Evolutionary conservation across 2,113 vertebrate genomes (phyloP).

Genomic region (Diphyllodes magnificus): DNA sequence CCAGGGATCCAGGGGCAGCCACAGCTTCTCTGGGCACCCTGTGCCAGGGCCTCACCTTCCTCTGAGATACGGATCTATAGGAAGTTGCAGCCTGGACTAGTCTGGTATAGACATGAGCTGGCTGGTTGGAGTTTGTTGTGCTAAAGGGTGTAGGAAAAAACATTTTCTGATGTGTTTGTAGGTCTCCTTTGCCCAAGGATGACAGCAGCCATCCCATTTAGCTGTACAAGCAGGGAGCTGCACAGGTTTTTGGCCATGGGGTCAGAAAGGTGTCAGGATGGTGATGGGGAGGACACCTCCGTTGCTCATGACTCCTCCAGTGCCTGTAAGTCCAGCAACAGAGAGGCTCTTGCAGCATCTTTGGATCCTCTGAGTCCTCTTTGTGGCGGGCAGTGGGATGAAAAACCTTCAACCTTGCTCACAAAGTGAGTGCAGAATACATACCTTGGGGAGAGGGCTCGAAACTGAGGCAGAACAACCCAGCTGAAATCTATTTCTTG

Average conservation of each 20-base stretch:
- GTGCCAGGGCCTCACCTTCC: not conserved
- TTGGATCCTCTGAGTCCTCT: not conserved
- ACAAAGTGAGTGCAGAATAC: not conserved
- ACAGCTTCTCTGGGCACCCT: not conserved
- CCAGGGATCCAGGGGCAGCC: not conserved
- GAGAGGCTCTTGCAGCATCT: not conserved
- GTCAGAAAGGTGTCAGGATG: not conserved
- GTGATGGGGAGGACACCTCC: too few species aligned
- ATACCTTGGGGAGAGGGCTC: not conserved
- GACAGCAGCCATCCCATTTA: not conserved
- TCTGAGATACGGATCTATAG: not conserved
- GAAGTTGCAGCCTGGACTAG: not conserved
- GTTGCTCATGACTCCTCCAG: not conserved
- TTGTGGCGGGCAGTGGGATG: rapidly evolving
- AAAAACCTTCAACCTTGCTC: not conserved
- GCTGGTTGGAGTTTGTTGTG: not conserved
- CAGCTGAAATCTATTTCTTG: not conserved
- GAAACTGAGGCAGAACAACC: not conserved
- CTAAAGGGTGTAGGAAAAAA: not conserved
- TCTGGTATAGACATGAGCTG: not conserved
- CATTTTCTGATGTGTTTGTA: not conserved
- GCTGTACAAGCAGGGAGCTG: not conserved
- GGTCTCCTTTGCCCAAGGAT: not conserved
- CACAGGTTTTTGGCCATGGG: rapidly evolving
- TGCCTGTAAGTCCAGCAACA: rapidly evolving